Evolutionary conservation across 2,797 vertebrate species (phyloP), one percentile per base, ranked within the genome.

Genomic region (Hyperoplus lanceolatus): DNA sequence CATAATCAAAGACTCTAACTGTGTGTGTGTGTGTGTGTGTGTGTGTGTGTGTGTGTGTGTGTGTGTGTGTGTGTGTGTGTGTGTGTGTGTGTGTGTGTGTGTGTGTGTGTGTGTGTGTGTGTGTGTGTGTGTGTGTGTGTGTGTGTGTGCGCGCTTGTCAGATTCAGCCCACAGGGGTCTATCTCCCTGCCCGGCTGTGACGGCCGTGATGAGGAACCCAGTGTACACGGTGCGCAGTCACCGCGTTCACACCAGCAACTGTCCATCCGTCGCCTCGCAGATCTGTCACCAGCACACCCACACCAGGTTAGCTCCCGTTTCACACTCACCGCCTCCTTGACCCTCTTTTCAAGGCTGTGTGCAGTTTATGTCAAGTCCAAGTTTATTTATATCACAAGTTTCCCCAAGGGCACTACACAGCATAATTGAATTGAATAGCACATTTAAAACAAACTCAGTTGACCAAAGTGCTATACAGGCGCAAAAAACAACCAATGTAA

Each of bases 201-300:
- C 97, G 12, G 97, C 97, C 7, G 96, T 98, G 89, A 97, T 99
- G 96, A 96, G 97, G 92, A 99, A 98, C 73, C 97, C 97, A 1
- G 92, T 99, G 86, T 99, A 98, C 93, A 99, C 97, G 0, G 97
- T 97, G 54, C 97, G 97, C 88, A 99, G 97, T 83, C 98, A 98
- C 83, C 94, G 96, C 73, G 94, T 98, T 39, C 97, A 97, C 61
- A 94, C 96, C 82, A 97, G 93, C 92, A 97, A 97, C 87, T 97
- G 97, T 77, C 96, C 97, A 0, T 96, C 97, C 9, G 95, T 96
- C 1, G 93, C 96, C 90, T 97, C 96, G 59, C 97, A 98, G 87
- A 95, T 95, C 70, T 96, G 96, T 87, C 95, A 96, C 89, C 97
- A 97, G 88, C 96, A 97, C 92, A 88, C 86, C 92, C 93, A 93